A percentile compares a stretch with the other conserved stretches of the same genome.
These are phyloP conservation scores for Melinaea marsaeus DNA, from an alignment of 2,888 invertebrate genomes.

Conservation along the genomic window DNA sequence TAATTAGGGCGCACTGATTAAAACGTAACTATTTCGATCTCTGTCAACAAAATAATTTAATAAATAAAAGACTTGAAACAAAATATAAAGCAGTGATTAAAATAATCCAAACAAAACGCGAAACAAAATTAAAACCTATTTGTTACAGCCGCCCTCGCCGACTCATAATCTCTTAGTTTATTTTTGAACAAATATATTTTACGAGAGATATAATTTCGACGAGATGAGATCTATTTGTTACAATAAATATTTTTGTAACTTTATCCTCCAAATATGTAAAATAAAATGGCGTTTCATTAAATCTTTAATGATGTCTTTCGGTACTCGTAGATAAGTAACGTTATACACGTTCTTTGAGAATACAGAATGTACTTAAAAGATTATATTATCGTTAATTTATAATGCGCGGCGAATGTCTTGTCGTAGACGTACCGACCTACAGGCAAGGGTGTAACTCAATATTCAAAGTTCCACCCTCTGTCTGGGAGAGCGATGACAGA, in stretches of 20 bases:
- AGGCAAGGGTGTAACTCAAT: conserved; percentile 2
- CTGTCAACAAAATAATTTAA: conserved; percentile 29
- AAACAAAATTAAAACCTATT: conserved; percentile 23
- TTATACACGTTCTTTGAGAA: background rate
- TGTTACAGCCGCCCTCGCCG: conserved; percentile 11
- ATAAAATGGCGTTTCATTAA: background rate
- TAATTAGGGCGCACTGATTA: conserved; percentile 17
- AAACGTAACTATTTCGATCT: conserved; percentile 27
- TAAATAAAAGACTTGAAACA: conserved; percentile 6
- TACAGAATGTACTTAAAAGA: background rate
- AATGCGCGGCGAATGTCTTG: background rate
- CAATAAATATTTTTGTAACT: background rate
- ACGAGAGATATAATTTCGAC: conserved; percentile 15
- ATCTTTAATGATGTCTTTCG: no score
- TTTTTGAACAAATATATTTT: conserved; percentile 18
- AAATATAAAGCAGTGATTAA: conserved; percentile 20
- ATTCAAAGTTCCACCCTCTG: conserved; percentile 5
- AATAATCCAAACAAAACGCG: conserved; percentile 18
- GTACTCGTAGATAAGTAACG: no score
- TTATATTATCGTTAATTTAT: background rate
- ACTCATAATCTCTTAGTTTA: conserved; percentile 18
- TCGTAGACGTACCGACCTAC: background rate
- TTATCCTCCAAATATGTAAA: background rate
- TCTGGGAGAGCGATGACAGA: background rate
- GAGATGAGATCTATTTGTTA: background rate